Conservation (phyloP, 2,888 invertebrate species). For the Plusia festucae region DNA sequence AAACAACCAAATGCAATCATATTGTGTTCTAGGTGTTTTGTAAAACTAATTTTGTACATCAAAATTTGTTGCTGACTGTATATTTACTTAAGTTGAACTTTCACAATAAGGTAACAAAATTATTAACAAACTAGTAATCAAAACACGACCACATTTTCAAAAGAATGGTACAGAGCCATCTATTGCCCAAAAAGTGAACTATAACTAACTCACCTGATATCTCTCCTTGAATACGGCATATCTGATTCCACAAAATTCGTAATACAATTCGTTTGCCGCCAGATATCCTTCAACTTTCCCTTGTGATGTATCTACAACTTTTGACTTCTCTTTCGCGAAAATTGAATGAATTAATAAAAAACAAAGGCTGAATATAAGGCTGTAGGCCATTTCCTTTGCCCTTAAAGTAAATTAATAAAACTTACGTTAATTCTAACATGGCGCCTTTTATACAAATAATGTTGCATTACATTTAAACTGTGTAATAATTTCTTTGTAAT, state of each 20-base stretch:
- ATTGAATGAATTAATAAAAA: slow-evolving; percentile 63
- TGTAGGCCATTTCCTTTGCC: slow-evolving; percentile 61
- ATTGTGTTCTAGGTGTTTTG: too few species aligned
- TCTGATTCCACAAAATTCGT: slow-evolving; percentile 80
- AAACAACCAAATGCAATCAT: too few species aligned
- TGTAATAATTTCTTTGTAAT: slow-evolving; percentile 33
- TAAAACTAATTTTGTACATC: too few species aligned
- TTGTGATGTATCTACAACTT: slow-evolving; percentile 75
- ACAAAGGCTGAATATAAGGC: slow-evolving; percentile 53
- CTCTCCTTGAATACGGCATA: slow-evolving; percentile 73
- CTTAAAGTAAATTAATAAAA: slow-evolving; percentile 41
- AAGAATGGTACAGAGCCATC: too few species aligned
- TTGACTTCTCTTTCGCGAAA: slow-evolving; percentile 63
- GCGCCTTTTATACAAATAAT: slow-evolving; percentile 56
- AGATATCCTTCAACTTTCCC: slow-evolving; percentile 80
- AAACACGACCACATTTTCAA: too few species aligned
- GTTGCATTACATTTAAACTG: slow-evolving; percentile 40
- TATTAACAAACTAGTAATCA: too few species aligned
- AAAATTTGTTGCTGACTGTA: too few species aligned
- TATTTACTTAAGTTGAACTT: too few species aligned
- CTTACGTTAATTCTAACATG: slow-evolving; percentile 39
- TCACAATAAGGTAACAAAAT: too few species aligned
- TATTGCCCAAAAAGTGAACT: not conserved
- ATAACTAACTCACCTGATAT: slow-evolving; percentile 75
- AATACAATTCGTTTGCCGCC: slow-evolving; percentile 72